These are phyloP conservation scores for Hydrophis major DNA, from an alignment of 2,797 vertebrate species.

Conservation along the genomic window DNA sequence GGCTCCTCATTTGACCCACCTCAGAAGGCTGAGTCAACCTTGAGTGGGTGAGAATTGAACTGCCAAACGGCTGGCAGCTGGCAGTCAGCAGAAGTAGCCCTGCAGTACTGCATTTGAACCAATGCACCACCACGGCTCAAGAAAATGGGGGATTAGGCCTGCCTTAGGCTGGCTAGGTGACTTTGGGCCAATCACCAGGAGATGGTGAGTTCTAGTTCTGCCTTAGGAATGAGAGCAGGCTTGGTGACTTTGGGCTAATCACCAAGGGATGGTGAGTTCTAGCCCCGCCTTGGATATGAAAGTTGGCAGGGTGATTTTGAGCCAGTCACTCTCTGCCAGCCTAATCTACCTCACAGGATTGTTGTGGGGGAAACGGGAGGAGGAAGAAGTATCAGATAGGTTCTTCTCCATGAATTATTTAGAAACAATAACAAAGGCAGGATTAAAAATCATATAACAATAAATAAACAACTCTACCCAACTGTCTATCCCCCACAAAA, in stretches of 20 bases:
- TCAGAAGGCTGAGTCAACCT: no score
- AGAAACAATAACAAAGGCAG: neutral
- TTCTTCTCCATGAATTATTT: neutral
- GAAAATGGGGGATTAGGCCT: no score
- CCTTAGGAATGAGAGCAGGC: rapidly evolving
- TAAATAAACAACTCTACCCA: neutral
- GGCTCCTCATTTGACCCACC: no score
- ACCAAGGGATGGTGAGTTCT: neutral
- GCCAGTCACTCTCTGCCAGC: neutral
- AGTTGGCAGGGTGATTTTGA: neutral
- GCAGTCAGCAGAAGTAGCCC: no score
- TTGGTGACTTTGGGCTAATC: neutral
- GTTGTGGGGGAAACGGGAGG: neutral
- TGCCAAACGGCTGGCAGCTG: no score
- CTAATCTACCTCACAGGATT: neutral
- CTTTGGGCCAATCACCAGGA: no score
- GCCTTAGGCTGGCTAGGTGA: no score
- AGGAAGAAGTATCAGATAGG: neutral
- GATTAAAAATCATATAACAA: neutral
- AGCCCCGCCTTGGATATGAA: neutral
- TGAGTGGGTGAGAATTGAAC: no score
- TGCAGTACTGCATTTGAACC: no score
- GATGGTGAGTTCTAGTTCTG: neutral
- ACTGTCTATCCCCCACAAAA: neutral
- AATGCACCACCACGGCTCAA: no score